These are phyloP conservation scores for Dunckerocampus dactyliophorus DNA, from an alignment of 2,113 vertebrate species.

Conservation along the genomic window DNA sequence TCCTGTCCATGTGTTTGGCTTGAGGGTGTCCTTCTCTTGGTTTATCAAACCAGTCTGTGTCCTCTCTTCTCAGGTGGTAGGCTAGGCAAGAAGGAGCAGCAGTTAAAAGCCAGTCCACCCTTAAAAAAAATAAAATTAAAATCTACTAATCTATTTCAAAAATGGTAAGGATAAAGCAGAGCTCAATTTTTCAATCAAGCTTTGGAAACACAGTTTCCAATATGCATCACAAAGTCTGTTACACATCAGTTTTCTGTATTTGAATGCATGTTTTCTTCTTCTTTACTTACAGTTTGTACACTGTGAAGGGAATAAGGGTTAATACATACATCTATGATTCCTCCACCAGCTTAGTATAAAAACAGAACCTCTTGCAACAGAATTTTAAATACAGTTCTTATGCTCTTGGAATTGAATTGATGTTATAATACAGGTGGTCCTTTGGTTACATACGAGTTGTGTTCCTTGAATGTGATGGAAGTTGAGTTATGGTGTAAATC, in stretches of 20 bases:
- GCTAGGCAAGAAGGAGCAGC: slow-evolving; percentile 80
- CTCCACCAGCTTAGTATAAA: background rate
- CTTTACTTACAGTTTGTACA: too few species aligned
- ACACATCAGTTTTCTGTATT: slow-evolving; percentile 26
- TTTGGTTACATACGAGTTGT: too few species aligned
- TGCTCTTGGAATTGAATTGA: too few species aligned
- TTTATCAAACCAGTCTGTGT: slow-evolving; percentile 99
- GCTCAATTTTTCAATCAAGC: slow-evolving; percentile 19
- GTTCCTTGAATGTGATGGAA: too few species aligned
- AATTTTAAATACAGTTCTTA: too few species aligned
- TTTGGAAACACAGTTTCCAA: slow-evolving; percentile 12
- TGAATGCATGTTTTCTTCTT: slow-evolving; percentile 1
- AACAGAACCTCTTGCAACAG: too few species aligned
- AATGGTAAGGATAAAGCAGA: slow-evolving; percentile 14
- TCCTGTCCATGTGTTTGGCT: slow-evolving; percentile 81
- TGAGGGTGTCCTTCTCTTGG: slow-evolving; percentile 85
- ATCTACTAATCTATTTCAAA: slow-evolving; percentile 1
- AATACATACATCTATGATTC: background rate
- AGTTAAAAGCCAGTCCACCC: slow-evolving; percentile 50
- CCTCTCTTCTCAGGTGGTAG: slow-evolving; percentile 94
- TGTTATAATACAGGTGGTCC: too few species aligned
- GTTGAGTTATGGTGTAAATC: too few species aligned
- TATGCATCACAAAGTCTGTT: slow-evolving; percentile 10
- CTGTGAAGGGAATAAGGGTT: background rate
- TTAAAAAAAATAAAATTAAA: background rate